Conservation (phyloP, 64 coral and sea anemone species). For the Acropora tenuis region DNA sequence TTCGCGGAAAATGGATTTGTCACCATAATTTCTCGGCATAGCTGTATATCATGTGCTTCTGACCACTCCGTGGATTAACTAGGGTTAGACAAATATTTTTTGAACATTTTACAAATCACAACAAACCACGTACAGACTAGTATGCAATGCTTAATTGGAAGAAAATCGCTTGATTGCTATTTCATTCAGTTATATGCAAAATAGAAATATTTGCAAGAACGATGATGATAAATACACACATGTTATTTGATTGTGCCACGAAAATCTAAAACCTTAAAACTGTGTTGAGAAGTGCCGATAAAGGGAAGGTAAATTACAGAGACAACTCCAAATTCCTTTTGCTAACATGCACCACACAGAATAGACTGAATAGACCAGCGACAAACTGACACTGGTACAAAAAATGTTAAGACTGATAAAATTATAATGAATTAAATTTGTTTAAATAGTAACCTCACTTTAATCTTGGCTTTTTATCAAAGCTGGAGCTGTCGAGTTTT, state of each 20-base stretch:
- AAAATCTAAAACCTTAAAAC: background rate
- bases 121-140: constrained; percentile 34
- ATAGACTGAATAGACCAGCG: background rate
- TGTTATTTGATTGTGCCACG: background rate
- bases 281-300: constrained; percentile 32
- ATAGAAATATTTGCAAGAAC: constrained; percentile 27
- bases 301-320: constrained; percentile 49
- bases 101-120: constrained; percentile 47
- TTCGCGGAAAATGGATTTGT: constrained; percentile 53
- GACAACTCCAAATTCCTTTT: constrained; percentile 9
- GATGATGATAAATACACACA: constrained; percentile 54
- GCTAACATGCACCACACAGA: constrained; percentile 34
- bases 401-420: constrained; percentile 46
- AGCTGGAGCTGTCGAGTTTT: constrained; percentile 52
- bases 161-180: constrained; percentile 28
- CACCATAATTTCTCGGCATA: constrained; percentile 57
- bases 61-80: constrained; percentile 70
- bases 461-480: constrained; percentile 49
- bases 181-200: background rate
- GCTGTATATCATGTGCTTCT: constrained; percentile 26
- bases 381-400: constrained; percentile 26
- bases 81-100: constrained; percentile 38
- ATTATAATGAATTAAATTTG: constrained; percentile 16
- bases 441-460: constrained; percentile 49
- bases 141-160: constrained; percentile 32